phyloP scores from a whole-genome alignment of 2,888 invertebrate species.

The Cybosia mesomella region DNA sequence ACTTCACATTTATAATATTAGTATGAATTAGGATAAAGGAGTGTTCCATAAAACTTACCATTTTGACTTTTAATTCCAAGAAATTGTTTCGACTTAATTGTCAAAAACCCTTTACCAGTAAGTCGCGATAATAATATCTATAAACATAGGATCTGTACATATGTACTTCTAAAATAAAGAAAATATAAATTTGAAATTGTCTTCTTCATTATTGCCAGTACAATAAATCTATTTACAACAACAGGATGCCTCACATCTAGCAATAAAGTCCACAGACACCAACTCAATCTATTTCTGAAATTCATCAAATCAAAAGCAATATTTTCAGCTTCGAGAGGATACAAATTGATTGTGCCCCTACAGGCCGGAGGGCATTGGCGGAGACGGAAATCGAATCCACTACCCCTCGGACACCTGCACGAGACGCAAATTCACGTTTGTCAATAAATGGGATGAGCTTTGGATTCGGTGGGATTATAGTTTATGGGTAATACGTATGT shows the following conservation, averaged over 20 bases:
- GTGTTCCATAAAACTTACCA: too few relatives aligned
- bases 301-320: constrained; percentile 43
- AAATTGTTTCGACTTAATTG: too few relatives aligned
- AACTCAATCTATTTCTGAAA: constrained; percentile 36
- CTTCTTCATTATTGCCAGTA: too few relatives aligned
- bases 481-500: not conserved
- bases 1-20: too few relatives aligned
- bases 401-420: constrained; percentile 59
- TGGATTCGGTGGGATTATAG: constrained; percentile 8
- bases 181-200: too few relatives aligned
- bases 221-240: not conserved
- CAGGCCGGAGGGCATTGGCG: constrained; percentile 54
- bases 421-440: constrained; percentile 49
- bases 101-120: too few relatives aligned
- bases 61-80: too few relatives aligned
- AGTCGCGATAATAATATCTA: too few relatives aligned
- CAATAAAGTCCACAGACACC: constrained; percentile 8
- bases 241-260: not conserved
- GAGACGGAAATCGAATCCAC: constrained; percentile 69
- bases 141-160: too few relatives aligned
- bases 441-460: constrained; percentile 39
- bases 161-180: too few relatives aligned
- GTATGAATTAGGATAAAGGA: too few relatives aligned
- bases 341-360: constrained; percentile 53
- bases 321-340: constrained; percentile 40